Evolutionary conservation across 1,140 invertebrate genomes (phyloP), one percentile per base, ranked within the genome.

Genomic region (Sinella curviseta): DNA sequence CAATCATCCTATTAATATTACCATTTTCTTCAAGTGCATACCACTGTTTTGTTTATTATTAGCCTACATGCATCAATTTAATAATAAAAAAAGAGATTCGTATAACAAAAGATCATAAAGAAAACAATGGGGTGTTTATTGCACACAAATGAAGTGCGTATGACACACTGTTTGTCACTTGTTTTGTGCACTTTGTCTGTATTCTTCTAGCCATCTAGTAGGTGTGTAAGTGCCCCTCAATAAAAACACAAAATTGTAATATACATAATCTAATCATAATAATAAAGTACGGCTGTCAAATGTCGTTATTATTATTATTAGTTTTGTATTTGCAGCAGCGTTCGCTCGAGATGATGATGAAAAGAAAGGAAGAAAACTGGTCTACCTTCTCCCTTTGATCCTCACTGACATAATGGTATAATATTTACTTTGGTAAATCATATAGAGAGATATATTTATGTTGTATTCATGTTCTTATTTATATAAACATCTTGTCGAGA

Each of bases 41-140:
- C 57, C 8, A 65, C 8, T 4, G 24, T 12, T 48, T 12, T 48
- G 39, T 48, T 48, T 12, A 48, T 12, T 48, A 48, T 48, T 48
- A 48, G 39, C 39, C 39, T 48, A 20, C 8, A 48, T n/a, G n/a
- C 8, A 48, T 48, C 39, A 48, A 20, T 48, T 48, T 20, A 12
- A 48, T 48, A 12, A 12, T 48, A 20, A 12, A 20, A 12, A 8
- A 12, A 8, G 20, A 20, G 39, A 48, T 12, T 48, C 39, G 39
- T n/a, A 48, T 17, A 70, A 70, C 65, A 70, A 70, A 70, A 70
- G 28, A 33, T 70, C 65, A 70, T 70, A 30, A 70, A 70, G 65
- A n/a, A 70, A 70, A 33, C 65, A 70, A 70, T 70, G 65, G 65
- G 65, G 65, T 70, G 65, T 70, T 70, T 70, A 70, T 70, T 70